phyloP scores from a whole-genome alignment of 2,888 invertebrate species.

The Idaea aversata region DNA sequence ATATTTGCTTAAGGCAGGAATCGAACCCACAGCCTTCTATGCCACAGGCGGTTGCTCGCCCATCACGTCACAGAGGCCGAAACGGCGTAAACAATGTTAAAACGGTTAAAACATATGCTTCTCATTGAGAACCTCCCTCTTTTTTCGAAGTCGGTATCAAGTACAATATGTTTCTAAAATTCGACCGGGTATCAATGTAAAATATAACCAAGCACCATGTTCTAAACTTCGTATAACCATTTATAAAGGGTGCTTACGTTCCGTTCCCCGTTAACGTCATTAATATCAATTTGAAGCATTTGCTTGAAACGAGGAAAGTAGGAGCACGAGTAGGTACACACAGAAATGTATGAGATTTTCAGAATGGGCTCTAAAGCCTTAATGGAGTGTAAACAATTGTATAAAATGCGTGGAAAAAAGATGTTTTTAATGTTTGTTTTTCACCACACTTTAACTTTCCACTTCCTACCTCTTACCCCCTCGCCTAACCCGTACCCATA shows the following conservation, averaged over 20 bases:
- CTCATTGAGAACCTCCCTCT: no score
- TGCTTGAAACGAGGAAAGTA: neutral
- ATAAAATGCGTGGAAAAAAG: neutral
- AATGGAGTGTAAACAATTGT: conserved; percentile 1
- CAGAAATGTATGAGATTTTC: neutral
- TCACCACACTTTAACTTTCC: neutral
- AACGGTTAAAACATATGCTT: no score
- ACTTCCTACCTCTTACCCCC: neutral
- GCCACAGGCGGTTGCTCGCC: no score
- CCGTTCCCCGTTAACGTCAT: neutral
- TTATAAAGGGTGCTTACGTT: neutral
- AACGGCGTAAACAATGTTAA: no score
- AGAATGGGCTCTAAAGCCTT: neutral
- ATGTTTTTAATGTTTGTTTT: neutral
- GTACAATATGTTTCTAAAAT: no score
- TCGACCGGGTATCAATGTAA: neutral
- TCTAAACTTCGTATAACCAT: conserved; percentile 5
- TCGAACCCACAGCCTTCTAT: no score
- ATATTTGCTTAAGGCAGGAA: no score
- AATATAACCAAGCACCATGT: conserved; percentile 4
- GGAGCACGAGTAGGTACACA: neutral
- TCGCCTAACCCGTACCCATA: no score
- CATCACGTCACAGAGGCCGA: no score
- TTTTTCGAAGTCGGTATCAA: no score
- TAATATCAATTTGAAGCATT: conserved; percentile 1